phyloP scores from a whole-genome alignment of 2,888 invertebrate genomes.

The Malthinus seriepunctatus region DNA sequence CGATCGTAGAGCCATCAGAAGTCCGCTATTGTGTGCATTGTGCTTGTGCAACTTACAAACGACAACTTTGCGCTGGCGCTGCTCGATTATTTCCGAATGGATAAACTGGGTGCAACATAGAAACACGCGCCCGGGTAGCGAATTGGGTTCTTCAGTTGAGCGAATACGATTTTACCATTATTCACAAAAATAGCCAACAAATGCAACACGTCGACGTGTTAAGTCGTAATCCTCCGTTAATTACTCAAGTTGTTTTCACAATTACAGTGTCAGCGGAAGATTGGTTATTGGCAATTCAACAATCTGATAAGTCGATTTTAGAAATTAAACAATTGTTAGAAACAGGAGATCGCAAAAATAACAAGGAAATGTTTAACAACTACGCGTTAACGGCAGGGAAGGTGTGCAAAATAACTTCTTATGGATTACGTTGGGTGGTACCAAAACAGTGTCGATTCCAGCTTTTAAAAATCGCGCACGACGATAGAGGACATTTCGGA shows the following conservation, averaged over 20 bases:
- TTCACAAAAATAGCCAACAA: conserved; percentile 6
- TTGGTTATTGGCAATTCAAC: conserved; percentile 26
- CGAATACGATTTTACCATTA: conserved; percentile 19
- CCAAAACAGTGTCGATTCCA: too few relatives aligned
- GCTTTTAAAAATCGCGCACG: too few relatives aligned
- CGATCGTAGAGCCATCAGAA: too few relatives aligned
- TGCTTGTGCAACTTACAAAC: too few relatives aligned
- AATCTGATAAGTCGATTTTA: not conserved
- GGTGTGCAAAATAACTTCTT: not conserved
- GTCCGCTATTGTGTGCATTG: too few relatives aligned
- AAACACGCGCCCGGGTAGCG: conserved; percentile 17
- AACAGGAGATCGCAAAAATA: not conserved
- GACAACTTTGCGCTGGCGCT: too few relatives aligned
- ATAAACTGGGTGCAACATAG: too few relatives aligned
- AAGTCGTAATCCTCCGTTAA: conserved; percentile 18
- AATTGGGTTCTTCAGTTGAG: conserved; percentile 19
- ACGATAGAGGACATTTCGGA: too few relatives aligned
- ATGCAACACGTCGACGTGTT: conserved; percentile 28
- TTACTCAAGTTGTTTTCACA: not conserved
- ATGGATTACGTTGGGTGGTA: not conserved
- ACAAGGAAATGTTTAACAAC: not conserved
- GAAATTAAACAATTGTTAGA: not conserved
- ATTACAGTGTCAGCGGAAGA: conserved; percentile 16
- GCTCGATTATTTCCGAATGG: too few relatives aligned
- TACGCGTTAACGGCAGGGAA: not conserved